A percentile compares a stretch with the other conserved stretches of the same genome.
Conservation (phyloP, 2,797 vertebrate species). For the Tenualosa thibaudeaui region DNA sequence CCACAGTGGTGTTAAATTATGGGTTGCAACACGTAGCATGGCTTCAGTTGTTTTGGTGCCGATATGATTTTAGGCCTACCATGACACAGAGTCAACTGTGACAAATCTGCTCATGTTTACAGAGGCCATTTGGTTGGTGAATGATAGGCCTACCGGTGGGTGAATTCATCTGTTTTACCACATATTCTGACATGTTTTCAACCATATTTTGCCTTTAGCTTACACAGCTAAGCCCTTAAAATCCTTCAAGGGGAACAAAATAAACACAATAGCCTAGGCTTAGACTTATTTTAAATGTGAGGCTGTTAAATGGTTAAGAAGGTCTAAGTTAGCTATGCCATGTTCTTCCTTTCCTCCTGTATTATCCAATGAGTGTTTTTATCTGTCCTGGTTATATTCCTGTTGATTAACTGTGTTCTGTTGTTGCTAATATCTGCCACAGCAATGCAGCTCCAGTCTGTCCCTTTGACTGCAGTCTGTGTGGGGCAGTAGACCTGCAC, state of each 20-base stretch:
- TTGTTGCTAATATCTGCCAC: constrained; percentile 20
- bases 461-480: neutral
- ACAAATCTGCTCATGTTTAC: neutral
- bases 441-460: constrained; percentile 21
- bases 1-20: neutral
- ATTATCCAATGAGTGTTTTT: neutral
- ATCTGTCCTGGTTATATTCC: neutral
- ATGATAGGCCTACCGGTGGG: neutral
- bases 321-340: neutral
- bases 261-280: neutral
- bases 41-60: neutral
- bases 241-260: neutral
- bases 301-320: neutral
- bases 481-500: neutral
- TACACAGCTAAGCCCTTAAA: neutral
- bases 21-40: neutral
- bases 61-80: neutral
- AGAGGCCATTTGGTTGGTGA: neutral
- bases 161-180: neutral
- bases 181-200: neutral
- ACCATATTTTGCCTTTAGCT: neutral
- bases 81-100: neutral
- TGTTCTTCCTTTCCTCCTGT: neutral
- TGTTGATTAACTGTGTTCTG: neutral
- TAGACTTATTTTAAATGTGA: neutral